These are phyloP conservation scores for Harpagifer antarcticus DNA, from an alignment of 2,797 vertebrate genomes.

Conservation along the genomic window DNA sequence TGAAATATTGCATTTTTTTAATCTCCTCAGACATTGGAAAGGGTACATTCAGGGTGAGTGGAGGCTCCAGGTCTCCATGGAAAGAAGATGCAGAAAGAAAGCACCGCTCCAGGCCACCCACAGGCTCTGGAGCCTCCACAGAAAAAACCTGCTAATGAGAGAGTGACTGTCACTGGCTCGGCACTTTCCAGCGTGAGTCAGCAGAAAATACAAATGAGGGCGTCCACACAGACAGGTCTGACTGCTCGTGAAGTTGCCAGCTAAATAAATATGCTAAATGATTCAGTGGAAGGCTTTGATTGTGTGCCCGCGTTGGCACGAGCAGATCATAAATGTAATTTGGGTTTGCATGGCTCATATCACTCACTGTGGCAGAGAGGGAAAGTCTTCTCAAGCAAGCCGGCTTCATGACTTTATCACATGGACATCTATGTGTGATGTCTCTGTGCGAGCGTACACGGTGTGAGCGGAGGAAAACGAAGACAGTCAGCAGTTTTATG, in stretches of 20 bases:
- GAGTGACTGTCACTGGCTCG: slow-evolving; percentile 75
- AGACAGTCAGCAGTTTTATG: slow-evolving; percentile 24
- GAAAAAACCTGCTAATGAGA: slow-evolving; percentile 77
- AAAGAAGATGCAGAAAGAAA: slow-evolving; percentile 70
- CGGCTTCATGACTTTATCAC: slow-evolving; percentile 55
- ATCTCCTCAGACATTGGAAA: slow-evolving; percentile 64
- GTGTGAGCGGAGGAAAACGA: slow-evolving; percentile 32
- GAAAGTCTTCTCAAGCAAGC: slow-evolving; percentile 64
- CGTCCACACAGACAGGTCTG: slow-evolving; percentile 73
- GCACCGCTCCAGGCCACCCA: slow-evolving; percentile 76
- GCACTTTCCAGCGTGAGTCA: slow-evolving; percentile 77
- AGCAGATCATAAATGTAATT: slow-evolving; percentile 74
- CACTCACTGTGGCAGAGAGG: slow-evolving; percentile 62
- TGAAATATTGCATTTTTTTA: slow-evolving; percentile 69
- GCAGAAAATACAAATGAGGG: slow-evolving; percentile 74
- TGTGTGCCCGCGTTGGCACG: slow-evolving; percentile 69
- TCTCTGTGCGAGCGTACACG: slow-evolving; percentile 7
- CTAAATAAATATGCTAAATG: slow-evolving; percentile 78
- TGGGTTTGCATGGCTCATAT: slow-evolving; percentile 75
- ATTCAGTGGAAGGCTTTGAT: slow-evolving; percentile 79
- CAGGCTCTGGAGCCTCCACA: slow-evolving; percentile 62
- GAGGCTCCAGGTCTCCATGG: slow-evolving; percentile 68
- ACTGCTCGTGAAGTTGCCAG: slow-evolving; percentile 71
- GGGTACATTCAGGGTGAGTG: slow-evolving; percentile 47
- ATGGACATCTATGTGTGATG: slow-evolving; percentile 22